phyloP scores from a whole-genome alignment of 2,888 invertebrate genomes.

The Ormyrus labotus region DNA sequence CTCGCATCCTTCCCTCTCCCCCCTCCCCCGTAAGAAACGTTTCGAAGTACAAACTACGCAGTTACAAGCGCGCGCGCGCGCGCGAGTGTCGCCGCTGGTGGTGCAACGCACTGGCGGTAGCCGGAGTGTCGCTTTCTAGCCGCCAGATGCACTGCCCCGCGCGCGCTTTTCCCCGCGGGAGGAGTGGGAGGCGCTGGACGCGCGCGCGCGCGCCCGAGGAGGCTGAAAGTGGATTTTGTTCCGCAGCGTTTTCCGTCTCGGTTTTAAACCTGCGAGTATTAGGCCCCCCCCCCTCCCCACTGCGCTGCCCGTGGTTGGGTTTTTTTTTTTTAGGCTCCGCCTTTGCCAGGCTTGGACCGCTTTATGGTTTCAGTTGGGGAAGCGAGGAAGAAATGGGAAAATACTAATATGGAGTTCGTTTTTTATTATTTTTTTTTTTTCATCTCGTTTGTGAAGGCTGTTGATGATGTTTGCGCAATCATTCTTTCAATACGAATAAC shows the following conservation, averaged over 20 bases:
- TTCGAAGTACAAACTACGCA: conserved; percentile 70
- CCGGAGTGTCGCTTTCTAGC: conserved; percentile 47
- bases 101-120: conserved; percentile 53
- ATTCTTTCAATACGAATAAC: too few species aligned
- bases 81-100: conserved; percentile 56
- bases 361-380: conserved; percentile 46
- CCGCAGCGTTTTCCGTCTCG: conserved; percentile 44
- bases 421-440: background rate
- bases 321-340: background rate
- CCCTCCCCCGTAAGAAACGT: conserved; percentile 34
- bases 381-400: conserved; percentile 43
- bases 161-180: conserved; percentile 41
- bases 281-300: background rate
- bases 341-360: conserved; percentile 9
- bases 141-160: conserved; percentile 42
- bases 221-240: conserved; percentile 56
- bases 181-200: conserved; percentile 24
- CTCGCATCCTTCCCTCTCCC: conserved; percentile 13
- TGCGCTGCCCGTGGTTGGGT: background rate
- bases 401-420: background rate
- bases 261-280: conserved; percentile 11
- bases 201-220: conserved; percentile 19
- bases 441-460: background rate
- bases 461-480: too few species aligned
- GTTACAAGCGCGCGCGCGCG: conserved; percentile 61